Conservation (phyloP, 2,113 vertebrate genomes). For the Carassius carassius region DNA sequence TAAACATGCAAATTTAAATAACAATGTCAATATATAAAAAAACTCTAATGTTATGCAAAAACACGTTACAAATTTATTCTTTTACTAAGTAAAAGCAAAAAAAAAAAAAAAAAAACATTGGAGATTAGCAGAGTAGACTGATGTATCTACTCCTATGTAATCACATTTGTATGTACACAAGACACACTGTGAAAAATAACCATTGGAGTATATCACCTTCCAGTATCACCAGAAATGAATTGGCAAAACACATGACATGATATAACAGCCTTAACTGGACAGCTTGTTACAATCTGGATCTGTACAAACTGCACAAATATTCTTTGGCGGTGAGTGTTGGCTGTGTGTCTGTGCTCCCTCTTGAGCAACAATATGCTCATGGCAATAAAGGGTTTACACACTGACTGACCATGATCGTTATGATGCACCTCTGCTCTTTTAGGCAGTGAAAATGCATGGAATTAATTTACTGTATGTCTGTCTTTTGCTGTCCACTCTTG, state of each 20-base stretch:
- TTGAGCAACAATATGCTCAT: constrained; percentile 17
- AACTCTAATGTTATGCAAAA: background rate
- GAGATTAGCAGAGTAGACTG: background rate
- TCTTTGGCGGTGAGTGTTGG: constrained; percentile 27
- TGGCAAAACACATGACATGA: constrained; percentile 20
- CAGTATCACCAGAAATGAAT: constrained; percentile 17
- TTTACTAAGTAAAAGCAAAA: background rate
- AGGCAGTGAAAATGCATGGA: constrained; percentile 23
- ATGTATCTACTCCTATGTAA: background rate
- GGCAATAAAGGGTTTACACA: constrained; percentile 24
- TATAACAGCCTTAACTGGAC: constrained; percentile 6
- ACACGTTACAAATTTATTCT: background rate
- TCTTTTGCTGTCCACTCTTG: constrained; percentile 31
- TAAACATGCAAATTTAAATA: background rate
- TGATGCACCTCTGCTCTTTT: constrained; percentile 16
- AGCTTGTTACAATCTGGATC: constrained; percentile 12
- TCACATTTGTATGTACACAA: background rate
- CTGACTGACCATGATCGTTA: background rate
- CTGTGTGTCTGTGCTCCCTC: constrained; percentile 1
- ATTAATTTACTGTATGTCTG: background rate
- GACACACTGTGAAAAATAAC: background rate
- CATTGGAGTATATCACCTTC: background rate
- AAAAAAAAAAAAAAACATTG: background rate
- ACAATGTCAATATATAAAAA: background rate
- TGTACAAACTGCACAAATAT: constrained; percentile 25